Conservation (phyloP, 2,797 vertebrate species). For the Chromobotia macracanthus region DNA sequence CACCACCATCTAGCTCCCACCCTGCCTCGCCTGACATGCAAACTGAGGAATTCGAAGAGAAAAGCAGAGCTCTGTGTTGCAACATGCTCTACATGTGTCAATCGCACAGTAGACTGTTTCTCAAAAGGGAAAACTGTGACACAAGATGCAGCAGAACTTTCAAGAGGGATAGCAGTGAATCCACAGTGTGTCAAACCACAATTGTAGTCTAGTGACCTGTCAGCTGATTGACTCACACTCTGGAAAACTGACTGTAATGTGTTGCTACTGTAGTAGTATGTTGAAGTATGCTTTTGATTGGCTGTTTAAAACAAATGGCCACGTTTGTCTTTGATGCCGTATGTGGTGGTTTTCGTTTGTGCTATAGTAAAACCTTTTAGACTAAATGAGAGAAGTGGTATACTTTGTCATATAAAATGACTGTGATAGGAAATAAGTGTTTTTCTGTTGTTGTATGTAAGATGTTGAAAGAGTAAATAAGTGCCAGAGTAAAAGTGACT, state of each 20-base stretch:
- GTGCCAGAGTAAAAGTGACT: not conserved
- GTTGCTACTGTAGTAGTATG: not conserved
- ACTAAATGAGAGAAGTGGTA: not conserved
- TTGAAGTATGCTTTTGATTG: not conserved
- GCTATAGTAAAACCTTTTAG: not conserved
- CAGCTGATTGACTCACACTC: not conserved
- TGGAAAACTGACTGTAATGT: slow-evolving; percentile 11
- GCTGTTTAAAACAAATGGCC: not conserved
- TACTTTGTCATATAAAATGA: not conserved
- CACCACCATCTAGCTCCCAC: slow-evolving; percentile 65
- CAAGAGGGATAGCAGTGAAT: not conserved
- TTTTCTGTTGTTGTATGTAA: too few relatives aligned
- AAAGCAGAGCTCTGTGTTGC: not conserved
- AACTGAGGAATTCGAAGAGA: not conserved
- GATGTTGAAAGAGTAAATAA: too few relatives aligned
- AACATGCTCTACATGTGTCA: not conserved
- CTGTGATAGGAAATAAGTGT: not conserved
- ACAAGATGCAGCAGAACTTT: slow-evolving; percentile 5
- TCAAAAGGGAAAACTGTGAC: slow-evolving; percentile 40
- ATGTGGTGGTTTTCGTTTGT: not conserved
- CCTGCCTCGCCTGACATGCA: not conserved
- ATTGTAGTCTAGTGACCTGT: not conserved
- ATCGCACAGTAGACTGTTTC: not conserved
- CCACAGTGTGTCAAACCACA: not conserved
- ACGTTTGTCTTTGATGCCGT: not conserved